Evolutionary conservation across 1,140 invertebrate genomes (phyloP), one percentile per base, ranked within the genome.

Genomic region (Megalopta genalis): DNA sequence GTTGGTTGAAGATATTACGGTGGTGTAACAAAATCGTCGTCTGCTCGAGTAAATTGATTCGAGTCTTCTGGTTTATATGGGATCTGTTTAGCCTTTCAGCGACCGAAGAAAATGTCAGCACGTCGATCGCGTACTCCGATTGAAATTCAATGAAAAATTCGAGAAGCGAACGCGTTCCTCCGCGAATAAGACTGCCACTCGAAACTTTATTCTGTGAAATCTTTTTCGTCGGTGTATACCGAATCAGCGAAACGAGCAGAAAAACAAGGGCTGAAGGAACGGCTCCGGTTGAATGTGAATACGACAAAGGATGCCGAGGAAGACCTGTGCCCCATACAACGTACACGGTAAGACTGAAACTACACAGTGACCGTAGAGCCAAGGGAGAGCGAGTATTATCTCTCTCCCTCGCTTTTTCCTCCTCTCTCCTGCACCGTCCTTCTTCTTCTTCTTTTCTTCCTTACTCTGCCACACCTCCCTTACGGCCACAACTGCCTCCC

Each of bases 281-380:
- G 71, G 77, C 71, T 65, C 18, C 77, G 77, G 37, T 67, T 66
- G 71, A 75, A 74, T 73, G 71, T 74, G 71, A 79, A 66, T 73
- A 62, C 70, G 71, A 80, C 70, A 80, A 80, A 75, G 71, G 70
- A 80, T 75, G 62, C 77, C 76, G 76, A 72, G 60, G 68, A 80
- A 60, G 69, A 85, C 79, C 79, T 77, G 82, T 60, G 73, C 75
- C 63, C 80, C 57, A 80, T 63, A 69, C 84, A 86, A 87, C 85
- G 86, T 78, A 83, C 82, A 83, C 82, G 79, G 69, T 80, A 73
- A 87, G 85, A 88, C 87, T 88, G 86, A 84, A 86, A 84, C 84
- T 77, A 85, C 86, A 86, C 78, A 81, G 86, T 80, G 85, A 87
- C 84, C 82, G 76, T 79, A 78, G 75, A 83, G 77, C 78, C 75